Percentiles rank a stretch among this genome's conserved stretches.
Conservation (phyloP, 1,140 invertebrate genomes). For the Drosophila mauritiana region DNA sequence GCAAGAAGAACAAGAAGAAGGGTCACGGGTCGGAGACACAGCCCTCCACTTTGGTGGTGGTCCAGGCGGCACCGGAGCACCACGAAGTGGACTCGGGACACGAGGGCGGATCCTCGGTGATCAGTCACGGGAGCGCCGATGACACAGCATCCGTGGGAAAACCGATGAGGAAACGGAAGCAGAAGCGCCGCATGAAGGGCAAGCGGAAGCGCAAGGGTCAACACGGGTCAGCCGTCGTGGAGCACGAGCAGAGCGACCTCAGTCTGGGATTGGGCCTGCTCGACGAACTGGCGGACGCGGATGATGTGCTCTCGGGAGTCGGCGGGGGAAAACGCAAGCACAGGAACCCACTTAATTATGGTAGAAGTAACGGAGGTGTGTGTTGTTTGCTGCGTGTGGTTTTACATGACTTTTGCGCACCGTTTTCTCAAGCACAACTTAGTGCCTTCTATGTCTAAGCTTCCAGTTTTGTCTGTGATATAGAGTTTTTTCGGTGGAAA, state of each 20-base stretch:
- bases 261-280: constrained; percentile 67
- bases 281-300: constrained; percentile 65
- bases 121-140: constrained; percentile 39
- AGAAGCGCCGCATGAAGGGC: constrained; percentile 63
- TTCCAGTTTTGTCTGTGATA: neutral
- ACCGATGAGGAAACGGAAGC: constrained; percentile 56
- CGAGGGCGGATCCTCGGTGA: constrained; percentile 37
- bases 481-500: neutral
- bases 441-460: constrained; percentile 60
- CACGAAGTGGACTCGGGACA: constrained; percentile 58
- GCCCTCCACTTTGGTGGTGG: constrained; percentile 71
- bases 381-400: constrained; percentile 84
- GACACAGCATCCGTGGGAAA: constrained; percentile 27
- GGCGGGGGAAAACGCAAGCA: constrained; percentile 75
- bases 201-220: constrained; percentile 74
- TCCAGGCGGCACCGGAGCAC: constrained; percentile 70
- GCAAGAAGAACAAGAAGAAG: constrained; percentile 59
- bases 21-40: constrained; percentile 48
- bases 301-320: constrained; percentile 46
- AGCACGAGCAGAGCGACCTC: constrained; percentile 64
- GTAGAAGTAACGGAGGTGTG: constrained; percentile 84
- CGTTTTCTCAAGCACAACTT: constrained; percentile 70
- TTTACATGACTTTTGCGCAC: constrained; percentile 82
- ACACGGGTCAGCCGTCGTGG: constrained; percentile 37
- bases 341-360: constrained; percentile 79